Conservation (phyloP, 1,140 invertebrate genomes). For the Condylostylus longicornis region DNA sequence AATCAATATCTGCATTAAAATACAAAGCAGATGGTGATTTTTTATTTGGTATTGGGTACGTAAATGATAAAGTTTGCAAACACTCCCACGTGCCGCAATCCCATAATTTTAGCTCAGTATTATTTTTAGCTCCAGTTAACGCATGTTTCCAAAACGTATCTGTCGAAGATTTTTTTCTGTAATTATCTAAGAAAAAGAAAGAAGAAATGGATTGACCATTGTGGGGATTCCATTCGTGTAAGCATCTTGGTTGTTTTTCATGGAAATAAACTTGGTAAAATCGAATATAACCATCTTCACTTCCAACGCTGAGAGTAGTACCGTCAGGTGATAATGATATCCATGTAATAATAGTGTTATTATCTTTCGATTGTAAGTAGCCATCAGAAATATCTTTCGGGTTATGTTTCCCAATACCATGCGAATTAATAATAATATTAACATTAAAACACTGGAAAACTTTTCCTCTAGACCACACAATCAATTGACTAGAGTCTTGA, state of each 20-base stretch:
- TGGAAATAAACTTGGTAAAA: constrained; percentile 76
- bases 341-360: constrained; percentile 59
- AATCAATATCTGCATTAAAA: constrained; percentile 64
- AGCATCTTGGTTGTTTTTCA: constrained; percentile 51
- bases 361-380: constrained; percentile 49
- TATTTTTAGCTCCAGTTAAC: constrained; percentile 76
- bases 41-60: constrained; percentile 27
- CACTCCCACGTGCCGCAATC: constrained; percentile 86
- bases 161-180: constrained; percentile 59
- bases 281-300: constrained; percentile 72
- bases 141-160: constrained; percentile 78
- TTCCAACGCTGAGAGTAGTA: constrained; percentile 77
- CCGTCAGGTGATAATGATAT: constrained; percentile 87
- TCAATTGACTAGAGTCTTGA: constrained; percentile 59
- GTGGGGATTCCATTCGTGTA: constrained; percentile 86
- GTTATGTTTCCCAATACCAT: constrained; percentile 22
- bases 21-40: constrained; percentile 24
- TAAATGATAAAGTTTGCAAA: constrained; percentile 67
- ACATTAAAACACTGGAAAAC: constrained; percentile 32
- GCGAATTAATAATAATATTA: constrained; percentile 20
- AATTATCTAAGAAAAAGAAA: constrained; percentile 84
- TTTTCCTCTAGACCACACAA: constrained; percentile 65
- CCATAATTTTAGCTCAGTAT: constrained; percentile 85
- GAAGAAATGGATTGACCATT: constrained; percentile 67
- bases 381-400: constrained; percentile 38